Conservation (phyloP, 1,140 invertebrate species). For the Thaumetopoea pityocampa region DNA sequence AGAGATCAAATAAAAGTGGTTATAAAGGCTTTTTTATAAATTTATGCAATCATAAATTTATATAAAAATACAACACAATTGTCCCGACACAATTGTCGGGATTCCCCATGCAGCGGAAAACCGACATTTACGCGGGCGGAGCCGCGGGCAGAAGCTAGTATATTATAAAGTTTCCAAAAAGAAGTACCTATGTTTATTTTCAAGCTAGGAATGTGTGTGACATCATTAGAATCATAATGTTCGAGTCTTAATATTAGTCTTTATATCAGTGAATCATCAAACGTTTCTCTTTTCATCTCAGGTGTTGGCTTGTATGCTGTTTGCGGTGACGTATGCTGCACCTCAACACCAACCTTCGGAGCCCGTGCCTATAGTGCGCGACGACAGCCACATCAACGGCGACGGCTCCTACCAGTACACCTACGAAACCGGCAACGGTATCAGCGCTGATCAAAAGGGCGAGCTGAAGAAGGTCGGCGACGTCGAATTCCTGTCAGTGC, state of each 20-base stretch:
- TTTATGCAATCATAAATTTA: background rate
- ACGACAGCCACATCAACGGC: constrained; percentile 63
- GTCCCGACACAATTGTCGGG: no score
- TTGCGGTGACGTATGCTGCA: constrained; percentile 45
- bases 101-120: no score
- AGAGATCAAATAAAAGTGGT: no score
- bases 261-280: background rate
- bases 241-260: background rate
- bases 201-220: no score
- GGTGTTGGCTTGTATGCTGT: constrained; percentile 51
- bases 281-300: constrained; percentile 30
- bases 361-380: constrained; percentile 59
- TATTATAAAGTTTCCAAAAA: no score
- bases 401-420: constrained; percentile 68
- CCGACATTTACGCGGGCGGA: no score
- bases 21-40: no score
- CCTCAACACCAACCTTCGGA: constrained; percentile 45
- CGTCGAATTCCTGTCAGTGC: constrained; percentile 76
- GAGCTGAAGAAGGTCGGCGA: constrained; percentile 78
- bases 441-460: constrained; percentile 82
- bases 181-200: no score
- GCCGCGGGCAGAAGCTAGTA: no score
- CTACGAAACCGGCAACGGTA: constrained; percentile 83
- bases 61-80: constrained; percentile 1
- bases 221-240: no score